Conservation (phyloP, 2,888 invertebrate species). For the Germaria angustata region DNA sequence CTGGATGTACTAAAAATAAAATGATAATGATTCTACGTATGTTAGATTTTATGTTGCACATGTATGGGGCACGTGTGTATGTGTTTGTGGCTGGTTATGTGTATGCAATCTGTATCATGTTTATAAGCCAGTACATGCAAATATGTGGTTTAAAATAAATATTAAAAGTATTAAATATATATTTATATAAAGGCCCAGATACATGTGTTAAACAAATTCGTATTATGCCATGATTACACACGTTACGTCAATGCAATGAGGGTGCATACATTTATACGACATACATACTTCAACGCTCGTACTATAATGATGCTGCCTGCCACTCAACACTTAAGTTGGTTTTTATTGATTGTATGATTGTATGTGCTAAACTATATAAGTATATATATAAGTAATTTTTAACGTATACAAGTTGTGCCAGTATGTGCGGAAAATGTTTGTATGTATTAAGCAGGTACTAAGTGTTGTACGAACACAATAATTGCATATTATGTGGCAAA, state of each 20-base stretch:
- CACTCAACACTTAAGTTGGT: background rate
- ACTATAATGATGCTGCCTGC: background rate
- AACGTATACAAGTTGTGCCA: too few species aligned
- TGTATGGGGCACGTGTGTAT: too few species aligned
- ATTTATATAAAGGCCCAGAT: background rate
- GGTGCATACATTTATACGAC: background rate
- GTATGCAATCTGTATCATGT: background rate
- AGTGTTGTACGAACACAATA: too few species aligned
- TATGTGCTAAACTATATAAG: too few species aligned
- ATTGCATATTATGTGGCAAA: background rate
- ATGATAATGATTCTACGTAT: constrained; percentile 35
- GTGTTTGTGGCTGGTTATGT: too few species aligned
- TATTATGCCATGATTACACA: constrained; percentile 17
- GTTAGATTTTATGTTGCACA: constrained; percentile 17
- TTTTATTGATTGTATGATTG: background rate
- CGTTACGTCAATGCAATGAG: background rate
- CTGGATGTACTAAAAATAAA: constrained; percentile 2
- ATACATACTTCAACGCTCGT: background rate
- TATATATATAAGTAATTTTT: too few species aligned
- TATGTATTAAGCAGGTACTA: too few species aligned
- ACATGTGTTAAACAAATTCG: constrained; percentile 11
- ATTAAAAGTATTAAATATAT: background rate
- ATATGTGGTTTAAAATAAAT: background rate
- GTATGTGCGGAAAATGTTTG: too few species aligned
- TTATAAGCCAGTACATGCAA: background rate